These are phyloP conservation scores for Tolmerus cingulatus DNA, from an alignment of 2,888 invertebrate species.

Conservation along the genomic window DNA sequence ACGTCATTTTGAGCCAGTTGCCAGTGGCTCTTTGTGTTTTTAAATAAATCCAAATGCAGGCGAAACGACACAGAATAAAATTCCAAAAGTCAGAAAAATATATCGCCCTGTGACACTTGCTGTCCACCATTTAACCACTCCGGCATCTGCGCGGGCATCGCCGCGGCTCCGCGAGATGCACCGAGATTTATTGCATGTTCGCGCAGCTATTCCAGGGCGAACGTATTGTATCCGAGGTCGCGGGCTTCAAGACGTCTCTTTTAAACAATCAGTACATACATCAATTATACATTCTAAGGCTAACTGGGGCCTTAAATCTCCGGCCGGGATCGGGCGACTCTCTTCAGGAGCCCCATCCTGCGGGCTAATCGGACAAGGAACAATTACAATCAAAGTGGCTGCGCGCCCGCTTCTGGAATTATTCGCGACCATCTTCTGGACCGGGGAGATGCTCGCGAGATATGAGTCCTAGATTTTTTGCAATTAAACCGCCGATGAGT, in stretches of 20 bases:
- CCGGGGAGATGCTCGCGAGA: slow-evolving; percentile 1
- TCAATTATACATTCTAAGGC: slow-evolving; percentile 43
- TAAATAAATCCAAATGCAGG: slow-evolving; percentile 29
- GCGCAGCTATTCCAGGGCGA: slow-evolving; percentile 2
- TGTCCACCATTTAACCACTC: slow-evolving; percentile 42
- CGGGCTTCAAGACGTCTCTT: slow-evolving; percentile 35
- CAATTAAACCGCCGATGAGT: slow-evolving; percentile 8
- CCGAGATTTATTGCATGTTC: slow-evolving; percentile 40
- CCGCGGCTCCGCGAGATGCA: neutral
- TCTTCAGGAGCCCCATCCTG: neutral
- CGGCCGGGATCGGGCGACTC: neutral
- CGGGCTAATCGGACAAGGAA: slow-evolving; percentile 24
- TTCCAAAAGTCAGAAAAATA: slow-evolving; percentile 42
- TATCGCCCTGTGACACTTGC: slow-evolving; percentile 26
- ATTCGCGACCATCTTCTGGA: slow-evolving; percentile 1
- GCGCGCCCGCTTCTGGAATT: slow-evolving; percentile 19
- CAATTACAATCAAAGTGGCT: slow-evolving; percentile 31
- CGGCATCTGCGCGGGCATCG: neutral
- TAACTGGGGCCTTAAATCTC: slow-evolving; percentile 20
- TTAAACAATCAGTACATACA: slow-evolving; percentile 44
- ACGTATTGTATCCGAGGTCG: slow-evolving; percentile 34
- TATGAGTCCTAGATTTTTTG: slow-evolving; percentile 19
- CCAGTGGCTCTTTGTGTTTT: slow-evolving; percentile 28
- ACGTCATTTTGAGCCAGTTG: slow-evolving; percentile 24
- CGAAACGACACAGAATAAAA: slow-evolving; percentile 31